These are phyloP conservation scores for Nymphicus hollandicus DNA, from an alignment of 2,113 vertebrate genomes.

Conservation along the genomic window DNA sequence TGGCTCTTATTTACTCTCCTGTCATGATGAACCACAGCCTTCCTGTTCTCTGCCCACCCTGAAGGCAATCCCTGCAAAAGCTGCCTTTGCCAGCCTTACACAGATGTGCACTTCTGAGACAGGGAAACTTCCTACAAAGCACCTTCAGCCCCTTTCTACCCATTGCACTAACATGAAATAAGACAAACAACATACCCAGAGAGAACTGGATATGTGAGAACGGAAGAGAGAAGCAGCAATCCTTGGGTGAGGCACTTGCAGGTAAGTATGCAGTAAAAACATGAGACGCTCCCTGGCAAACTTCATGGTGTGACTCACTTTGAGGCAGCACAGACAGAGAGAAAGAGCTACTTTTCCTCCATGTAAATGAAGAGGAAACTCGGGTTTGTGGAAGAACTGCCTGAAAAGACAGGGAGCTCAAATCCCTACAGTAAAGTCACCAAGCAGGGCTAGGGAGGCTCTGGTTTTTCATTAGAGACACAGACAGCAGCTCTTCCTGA, in stretches of 20 bases:
- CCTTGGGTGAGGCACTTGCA: background rate
- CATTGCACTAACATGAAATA: accelerated
- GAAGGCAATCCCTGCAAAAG: background rate
- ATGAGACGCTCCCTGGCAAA: background rate
- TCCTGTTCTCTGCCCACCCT: background rate
- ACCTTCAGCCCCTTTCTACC: background rate
- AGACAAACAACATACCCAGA: background rate
- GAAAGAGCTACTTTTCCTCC: background rate
- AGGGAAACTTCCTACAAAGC: background rate
- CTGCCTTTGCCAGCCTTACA: background rate
- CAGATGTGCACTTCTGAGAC: background rate
- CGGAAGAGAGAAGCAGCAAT: background rate
- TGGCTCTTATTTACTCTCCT: background rate
- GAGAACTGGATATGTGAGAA: background rate
- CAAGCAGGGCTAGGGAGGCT: background rate
- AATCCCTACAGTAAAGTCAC: background rate
- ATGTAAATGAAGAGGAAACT: background rate
- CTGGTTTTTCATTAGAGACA: background rate
- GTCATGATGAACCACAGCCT: background rate
- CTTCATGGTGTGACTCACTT: background rate
- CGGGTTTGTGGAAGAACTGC: background rate
- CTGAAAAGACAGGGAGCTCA: background rate
- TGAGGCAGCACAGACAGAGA: background rate
- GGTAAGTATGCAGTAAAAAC: background rate
- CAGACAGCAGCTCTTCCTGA: background rate